Conservation (phyloP, 2,888 invertebrate genomes). For the Odontomyia ornata region DNA sequence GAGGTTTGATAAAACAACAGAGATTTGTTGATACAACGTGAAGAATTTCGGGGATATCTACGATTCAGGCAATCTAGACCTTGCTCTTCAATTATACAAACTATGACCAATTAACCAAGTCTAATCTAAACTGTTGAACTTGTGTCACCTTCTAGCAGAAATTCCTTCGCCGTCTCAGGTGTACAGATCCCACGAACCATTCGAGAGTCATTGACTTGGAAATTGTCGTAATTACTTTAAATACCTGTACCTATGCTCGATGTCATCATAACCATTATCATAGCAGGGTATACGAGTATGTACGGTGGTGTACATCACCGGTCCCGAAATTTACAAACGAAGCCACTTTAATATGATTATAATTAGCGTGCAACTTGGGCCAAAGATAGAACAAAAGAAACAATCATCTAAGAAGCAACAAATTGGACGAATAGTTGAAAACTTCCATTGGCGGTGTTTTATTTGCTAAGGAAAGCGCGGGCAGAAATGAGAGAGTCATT, state of each 20-base stretch:
- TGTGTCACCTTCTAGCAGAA: no score
- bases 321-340: neutral
- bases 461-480: conserved; percentile 20
- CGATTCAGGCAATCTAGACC: no score
- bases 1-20: no score
- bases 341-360: conserved; percentile 38
- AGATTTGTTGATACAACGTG: no score
- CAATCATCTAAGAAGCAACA: conserved; percentile 2
- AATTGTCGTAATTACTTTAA: neutral
- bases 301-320: neutral
- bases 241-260: conserved; percentile 19
- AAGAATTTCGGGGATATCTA: no score
- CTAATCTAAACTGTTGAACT: no score
- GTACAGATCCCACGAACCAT: conserved; percentile 11
- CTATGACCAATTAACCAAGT: no score
- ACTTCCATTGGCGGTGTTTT: conserved; percentile 6
- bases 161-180: neutral
- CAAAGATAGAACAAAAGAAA: neutral
- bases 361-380: conserved; percentile 22
- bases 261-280: conserved; percentile 30
- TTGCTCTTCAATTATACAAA: no score
- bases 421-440: conserved; percentile 15
- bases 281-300: neutral
- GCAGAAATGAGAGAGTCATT: conserved; percentile 42
- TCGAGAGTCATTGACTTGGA: conserved; percentile 27